Evolutionary conservation across 1,140 invertebrate species (phyloP), one percentile per base, ranked within the genome.

Genomic region (Pseudomyrmex pallidus): DNA sequence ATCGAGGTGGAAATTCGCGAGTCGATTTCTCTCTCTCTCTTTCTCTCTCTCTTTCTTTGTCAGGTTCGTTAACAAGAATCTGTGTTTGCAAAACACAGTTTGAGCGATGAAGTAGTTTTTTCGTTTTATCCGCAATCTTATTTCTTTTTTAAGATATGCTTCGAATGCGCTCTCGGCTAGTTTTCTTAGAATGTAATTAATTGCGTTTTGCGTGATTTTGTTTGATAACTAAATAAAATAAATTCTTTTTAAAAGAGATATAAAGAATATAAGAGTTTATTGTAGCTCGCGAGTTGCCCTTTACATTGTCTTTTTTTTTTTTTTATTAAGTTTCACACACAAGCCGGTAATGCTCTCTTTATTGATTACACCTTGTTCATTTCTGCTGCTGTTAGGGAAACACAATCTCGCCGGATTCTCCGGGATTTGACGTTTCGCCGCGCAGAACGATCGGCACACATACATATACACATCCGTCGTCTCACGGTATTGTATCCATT

Each of bases 1-100:
- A 70, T 70, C 44, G 66, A 80, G 66, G 54, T 80, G 44, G 64
- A 46, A 78, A 68, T n/a, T 56, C 7, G 63, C 46, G 64, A 78
- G 64, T 10, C 22, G 46, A 70, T 70, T 78, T 7, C 48, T 13
- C 5, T 35, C 35, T 35, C 25, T 35, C 25, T 35, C 25, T 35
- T 1, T 25, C 25, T 35, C 35, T 7, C 35, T 35, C 35, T 35
- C 25, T 25, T 25, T 25, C 25, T 25, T 35, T 25, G 8, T 20
- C 25, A 44, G 66, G 35, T 66, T 52, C 13, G 35, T 78, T 54
- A 70, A 57, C 64, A 59, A 57, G 20, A 59, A 25, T 25, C 7
- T 10, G 48, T 48, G 48, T 35, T 25, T 59, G 63, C 25, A 9
- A 25, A 57, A 2, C n/a, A 54, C 25, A 17, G 15, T 25, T 9